Percentiles rank a stretch among this genome's conserved stretches.
phyloP scores from a whole-genome alignment of 2,888 invertebrate species.

The Sabatieria punctata region DNA sequence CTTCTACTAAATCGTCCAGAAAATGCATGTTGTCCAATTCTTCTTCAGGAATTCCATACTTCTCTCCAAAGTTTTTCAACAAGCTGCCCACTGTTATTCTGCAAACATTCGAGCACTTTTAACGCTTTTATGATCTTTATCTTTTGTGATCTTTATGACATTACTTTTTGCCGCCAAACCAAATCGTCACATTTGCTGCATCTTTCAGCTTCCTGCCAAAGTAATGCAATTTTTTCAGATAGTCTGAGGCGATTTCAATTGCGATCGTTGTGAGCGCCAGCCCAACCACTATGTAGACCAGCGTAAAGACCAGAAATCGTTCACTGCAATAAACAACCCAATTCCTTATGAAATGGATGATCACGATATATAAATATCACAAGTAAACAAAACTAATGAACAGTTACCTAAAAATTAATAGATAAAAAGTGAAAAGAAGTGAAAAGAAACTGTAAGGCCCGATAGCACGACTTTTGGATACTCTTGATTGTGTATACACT shows the following conservation, averaged over 20 bases:
- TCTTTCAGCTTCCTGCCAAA: too few species aligned
- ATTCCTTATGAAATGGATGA: too few species aligned
- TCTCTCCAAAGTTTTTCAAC: conserved; percentile 2
- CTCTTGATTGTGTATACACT: too few species aligned
- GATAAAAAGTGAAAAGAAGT: too few species aligned
- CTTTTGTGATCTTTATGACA: neutral
- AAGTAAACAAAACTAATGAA: too few species aligned
- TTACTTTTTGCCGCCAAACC: conserved; percentile 2
- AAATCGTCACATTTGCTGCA: neutral
- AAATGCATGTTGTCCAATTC: neutral
- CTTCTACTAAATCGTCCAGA: neutral
- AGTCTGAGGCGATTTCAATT: conserved; percentile 2
- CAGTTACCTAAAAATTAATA: too few species aligned
- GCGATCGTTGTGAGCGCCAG: conserved; percentile 3
- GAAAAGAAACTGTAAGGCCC: too few species aligned
- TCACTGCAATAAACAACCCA: neutral
- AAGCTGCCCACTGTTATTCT: neutral
- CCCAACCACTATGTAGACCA: conserved; percentile 1
- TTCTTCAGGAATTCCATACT: neutral
- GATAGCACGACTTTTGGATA: too few species aligned
- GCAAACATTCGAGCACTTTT: neutral
- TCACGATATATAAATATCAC: too few species aligned
- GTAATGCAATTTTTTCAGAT: conserved; percentile 2
- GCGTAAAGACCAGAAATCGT: neutral
- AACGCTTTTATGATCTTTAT: neutral